Conservation (phyloP, 2,888 invertebrate species). For the Sisyra nigra region DNA sequence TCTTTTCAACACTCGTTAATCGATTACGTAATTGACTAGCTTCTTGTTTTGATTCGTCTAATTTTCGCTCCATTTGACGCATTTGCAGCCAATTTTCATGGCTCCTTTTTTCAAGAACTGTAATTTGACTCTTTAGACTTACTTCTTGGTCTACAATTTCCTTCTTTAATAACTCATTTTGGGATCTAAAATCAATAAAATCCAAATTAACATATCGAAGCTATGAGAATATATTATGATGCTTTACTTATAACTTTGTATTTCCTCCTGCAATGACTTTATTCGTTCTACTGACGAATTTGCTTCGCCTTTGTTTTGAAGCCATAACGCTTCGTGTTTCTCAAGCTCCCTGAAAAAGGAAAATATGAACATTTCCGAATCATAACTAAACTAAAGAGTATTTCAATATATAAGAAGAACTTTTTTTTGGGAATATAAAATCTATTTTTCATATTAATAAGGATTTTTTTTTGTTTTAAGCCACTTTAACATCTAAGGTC, state of each 20-base stretch:
- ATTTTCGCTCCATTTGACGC: slow-evolving; percentile 62
- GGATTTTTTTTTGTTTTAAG: too few species aligned
- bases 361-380: neutral
- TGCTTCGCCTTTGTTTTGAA: slow-evolving; percentile 68
- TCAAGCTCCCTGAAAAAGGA: slow-evolving; percentile 47
- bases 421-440: too few species aligned
- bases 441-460: too few species aligned
- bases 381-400: too few species aligned
- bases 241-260: slow-evolving; percentile 59
- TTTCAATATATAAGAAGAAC: too few species aligned
- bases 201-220: too few species aligned
- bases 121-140: slow-evolving; percentile 48
- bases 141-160: slow-evolving; percentile 79
- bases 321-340: slow-evolving; percentile 58
- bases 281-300: slow-evolving; percentile 65
- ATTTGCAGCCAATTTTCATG: slow-evolving; percentile 78
- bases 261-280: slow-evolving; percentile 60
- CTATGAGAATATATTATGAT: neutral
- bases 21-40: slow-evolving; percentile 47
- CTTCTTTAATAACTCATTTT: slow-evolving; percentile 48
- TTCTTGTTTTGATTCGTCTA: slow-evolving; percentile 65
- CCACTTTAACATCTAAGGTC: too few species aligned
- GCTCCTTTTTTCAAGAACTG: slow-evolving; percentile 65
- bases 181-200: slow-evolving; percentile 24
- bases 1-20: slow-evolving; percentile 36